Conservation (phyloP, 2,888 invertebrate species). For the Kryphioiulus occultus region DNA sequence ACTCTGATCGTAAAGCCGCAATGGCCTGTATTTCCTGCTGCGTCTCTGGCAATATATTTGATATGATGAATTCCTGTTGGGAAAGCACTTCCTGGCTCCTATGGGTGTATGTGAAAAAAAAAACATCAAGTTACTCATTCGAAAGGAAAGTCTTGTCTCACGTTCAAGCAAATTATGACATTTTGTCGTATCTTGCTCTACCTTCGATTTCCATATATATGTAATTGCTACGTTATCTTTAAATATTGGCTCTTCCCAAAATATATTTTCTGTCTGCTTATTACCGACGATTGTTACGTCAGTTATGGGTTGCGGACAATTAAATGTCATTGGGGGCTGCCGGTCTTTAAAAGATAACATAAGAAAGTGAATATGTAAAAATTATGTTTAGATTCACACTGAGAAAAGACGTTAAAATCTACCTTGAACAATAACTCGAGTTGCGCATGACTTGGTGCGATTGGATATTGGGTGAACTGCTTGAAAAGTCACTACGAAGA, state of each 20-base stretch:
- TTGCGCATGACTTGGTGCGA: conserved; percentile 4
- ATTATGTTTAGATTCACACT: background rate
- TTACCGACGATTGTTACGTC: background rate
- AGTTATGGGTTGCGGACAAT: conserved; percentile 47
- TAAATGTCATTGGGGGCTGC: conserved; percentile 42
- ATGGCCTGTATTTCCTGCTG: conserved; percentile 46
- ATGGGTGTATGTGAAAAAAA: background rate
- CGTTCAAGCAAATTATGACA: too few relatives aligned
- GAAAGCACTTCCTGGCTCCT: conserved; percentile 47
- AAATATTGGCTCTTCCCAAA: conserved; percentile 50
- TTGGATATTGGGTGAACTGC: conserved; percentile 18
- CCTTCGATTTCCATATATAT: conserved; percentile 50
- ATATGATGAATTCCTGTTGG: conserved; percentile 49
- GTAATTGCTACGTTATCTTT: conserved; percentile 46
- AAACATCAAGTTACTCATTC: background rate
- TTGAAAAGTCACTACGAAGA: conserved; percentile 28
- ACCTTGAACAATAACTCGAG: conserved; percentile 45
- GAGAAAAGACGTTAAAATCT: background rate
- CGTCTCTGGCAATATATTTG: conserved; percentile 49
- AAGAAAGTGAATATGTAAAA: background rate
- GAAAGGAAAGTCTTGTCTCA: too few relatives aligned
- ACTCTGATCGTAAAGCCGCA: conserved; percentile 46
- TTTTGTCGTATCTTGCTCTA: too few relatives aligned
- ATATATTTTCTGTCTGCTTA: background rate
- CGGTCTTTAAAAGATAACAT: conserved; percentile 21